Percentiles rank a stretch among this genome's conserved stretches.
These are phyloP conservation scores for Sphinx pinastri DNA, from an alignment of 2,888 invertebrate genomes.

Conservation along the genomic window DNA sequence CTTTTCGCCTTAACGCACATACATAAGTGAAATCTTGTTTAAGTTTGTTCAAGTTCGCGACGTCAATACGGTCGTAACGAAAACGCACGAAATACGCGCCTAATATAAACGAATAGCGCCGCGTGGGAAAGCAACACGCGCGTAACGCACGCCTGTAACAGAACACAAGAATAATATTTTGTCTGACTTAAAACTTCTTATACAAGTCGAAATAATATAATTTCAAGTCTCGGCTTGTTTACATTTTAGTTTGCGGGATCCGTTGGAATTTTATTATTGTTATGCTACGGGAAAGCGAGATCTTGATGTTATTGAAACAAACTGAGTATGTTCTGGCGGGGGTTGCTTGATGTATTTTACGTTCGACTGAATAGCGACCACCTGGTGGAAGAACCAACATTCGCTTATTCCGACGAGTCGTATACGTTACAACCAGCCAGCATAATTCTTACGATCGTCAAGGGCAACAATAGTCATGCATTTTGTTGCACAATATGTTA, in stretches of 20 bases:
- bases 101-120: not conserved
- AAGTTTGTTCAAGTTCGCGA: conserved; percentile 14
- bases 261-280: conserved; percentile 6
- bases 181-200: conserved; percentile 20
- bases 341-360: too few species aligned
- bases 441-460: too few species aligned
- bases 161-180: conserved; percentile 3
- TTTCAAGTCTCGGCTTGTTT: conserved; percentile 13
- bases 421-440: too few species aligned
- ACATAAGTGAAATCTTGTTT: conserved; percentile 13
- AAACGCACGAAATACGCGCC: not conserved
- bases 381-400: too few species aligned
- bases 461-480: too few species aligned
- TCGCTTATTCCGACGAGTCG: too few species aligned
- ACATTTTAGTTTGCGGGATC: conserved; percentile 12
- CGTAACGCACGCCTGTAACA: not conserved
- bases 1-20: conserved; percentile 14
- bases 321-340: not conserved
- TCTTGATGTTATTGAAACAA: not conserved
- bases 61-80: not conserved
- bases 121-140: conserved; percentile 7
- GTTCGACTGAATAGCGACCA: too few species aligned
- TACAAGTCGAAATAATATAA: conserved; percentile 17
- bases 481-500: too few species aligned
- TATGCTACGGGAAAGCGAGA: not conserved